Evolutionary conservation across 2,797 vertebrate genomes (phyloP).

Genomic region (Oreortyx pictus): DNA sequence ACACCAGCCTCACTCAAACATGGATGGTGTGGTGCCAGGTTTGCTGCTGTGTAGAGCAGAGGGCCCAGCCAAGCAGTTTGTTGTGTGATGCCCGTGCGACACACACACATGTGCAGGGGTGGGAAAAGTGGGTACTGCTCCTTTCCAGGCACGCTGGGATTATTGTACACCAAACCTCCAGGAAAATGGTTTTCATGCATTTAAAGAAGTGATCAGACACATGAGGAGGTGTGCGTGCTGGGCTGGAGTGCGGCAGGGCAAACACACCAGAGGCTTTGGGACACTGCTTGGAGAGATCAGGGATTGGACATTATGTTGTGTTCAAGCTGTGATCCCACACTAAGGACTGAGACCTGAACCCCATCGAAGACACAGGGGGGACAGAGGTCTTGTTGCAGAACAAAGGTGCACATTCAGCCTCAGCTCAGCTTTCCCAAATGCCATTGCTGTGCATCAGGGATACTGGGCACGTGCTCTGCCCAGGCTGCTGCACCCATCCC

Average conservation of each 20-base stretch:
- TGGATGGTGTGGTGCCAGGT: background rate
- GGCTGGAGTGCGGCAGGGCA: background rate
- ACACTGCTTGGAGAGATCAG: background rate
- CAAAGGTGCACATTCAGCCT: background rate
- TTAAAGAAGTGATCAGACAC: background rate
- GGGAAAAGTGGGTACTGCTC: background rate
- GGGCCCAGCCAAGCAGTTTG: accelerated
- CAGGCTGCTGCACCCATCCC: background rate
- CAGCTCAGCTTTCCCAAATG: accelerated
- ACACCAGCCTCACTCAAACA: background rate
- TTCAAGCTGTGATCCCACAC: background rate
- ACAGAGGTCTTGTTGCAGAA: background rate
- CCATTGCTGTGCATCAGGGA: accelerated
- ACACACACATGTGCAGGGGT: background rate
- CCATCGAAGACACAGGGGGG: accelerated
- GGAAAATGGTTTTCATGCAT: accelerated
- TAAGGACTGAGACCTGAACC: background rate
- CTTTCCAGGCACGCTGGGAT: background rate
- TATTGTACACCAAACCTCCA: background rate
- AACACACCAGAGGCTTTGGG: background rate
- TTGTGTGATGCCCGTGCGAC: accelerated
- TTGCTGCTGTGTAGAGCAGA: background rate
- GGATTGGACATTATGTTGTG: accelerated
- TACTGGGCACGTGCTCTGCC: accelerated
- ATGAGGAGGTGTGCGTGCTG: background rate